These are phyloP conservation scores for Lydus trimaculatus DNA, from an alignment of 2,888 invertebrate species.

Conservation along the genomic window DNA sequence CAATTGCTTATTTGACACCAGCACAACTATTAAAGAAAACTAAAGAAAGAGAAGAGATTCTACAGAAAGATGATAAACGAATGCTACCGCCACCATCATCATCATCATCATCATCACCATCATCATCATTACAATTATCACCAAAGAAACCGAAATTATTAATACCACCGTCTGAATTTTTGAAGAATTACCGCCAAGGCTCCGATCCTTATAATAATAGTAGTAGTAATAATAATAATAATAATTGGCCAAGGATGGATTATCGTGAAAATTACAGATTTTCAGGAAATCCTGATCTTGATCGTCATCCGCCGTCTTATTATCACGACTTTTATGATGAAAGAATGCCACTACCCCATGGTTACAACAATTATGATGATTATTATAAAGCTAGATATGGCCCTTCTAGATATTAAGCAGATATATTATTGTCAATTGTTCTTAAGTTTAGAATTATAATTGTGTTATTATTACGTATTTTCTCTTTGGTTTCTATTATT, in stretches of 20 bases:
- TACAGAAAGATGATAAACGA: background rate
- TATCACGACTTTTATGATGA: background rate
- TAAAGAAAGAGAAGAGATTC: constrained; percentile 17
- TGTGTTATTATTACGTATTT: background rate
- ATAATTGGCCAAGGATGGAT: background rate
- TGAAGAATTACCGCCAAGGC: background rate
- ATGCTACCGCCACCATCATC: background rate
- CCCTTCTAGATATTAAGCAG: background rate
- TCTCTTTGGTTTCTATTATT: too few relatives aligned
- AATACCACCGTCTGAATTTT: background rate
- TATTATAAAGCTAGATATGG: constrained; percentile 1
- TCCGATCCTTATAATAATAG: background rate
- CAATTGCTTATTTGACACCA: constrained; percentile 56
- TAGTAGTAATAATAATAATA: background rate
- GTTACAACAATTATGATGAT: background rate
- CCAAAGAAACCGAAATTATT: constrained; percentile 8
- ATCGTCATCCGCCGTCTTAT: background rate
- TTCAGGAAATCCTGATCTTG: background rate
- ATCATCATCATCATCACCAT: background rate
- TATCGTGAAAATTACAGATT: background rate
- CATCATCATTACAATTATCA: background rate
- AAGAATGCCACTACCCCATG: background rate
- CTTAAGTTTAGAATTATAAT: background rate
- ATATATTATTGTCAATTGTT: background rate
- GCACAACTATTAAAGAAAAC: constrained; percentile 54